Percentiles rank a stretch among this genome's conserved stretches.
These are phyloP conservation scores for Cardiocondyla obscurior DNA, from an alignment of 1,140 invertebrate species.

Conservation along the genomic window DNA sequence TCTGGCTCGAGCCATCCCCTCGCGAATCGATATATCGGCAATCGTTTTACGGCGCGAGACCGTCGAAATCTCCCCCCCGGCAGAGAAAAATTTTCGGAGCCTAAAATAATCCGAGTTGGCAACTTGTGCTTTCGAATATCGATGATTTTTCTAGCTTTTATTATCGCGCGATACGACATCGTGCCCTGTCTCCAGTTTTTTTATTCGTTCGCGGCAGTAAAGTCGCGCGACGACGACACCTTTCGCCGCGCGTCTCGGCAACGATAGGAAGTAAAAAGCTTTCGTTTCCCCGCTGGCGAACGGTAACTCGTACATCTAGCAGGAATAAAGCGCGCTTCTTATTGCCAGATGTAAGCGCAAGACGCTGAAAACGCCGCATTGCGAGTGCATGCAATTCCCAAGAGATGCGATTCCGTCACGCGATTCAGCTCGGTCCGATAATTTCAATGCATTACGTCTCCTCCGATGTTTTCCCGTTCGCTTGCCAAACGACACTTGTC, in stretches of 20 bases:
- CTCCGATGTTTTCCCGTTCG: not conserved
- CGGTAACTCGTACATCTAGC: not conserved
- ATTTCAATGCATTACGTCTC: not conserved
- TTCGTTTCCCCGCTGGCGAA: not conserved
- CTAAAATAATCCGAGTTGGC: conserved; percentile 2
- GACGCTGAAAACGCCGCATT: no score
- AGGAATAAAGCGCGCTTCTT: not conserved
- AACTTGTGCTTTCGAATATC: not conserved
- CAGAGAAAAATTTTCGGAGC: not conserved
- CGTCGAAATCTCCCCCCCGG: not conserved
- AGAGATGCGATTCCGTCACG: not conserved
- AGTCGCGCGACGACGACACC: not conserved
- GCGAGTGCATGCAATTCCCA: not conserved
- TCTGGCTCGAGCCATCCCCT: not conserved
- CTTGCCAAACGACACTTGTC: conserved; percentile 6
- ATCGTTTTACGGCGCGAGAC: not conserved
- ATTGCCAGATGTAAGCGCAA: not conserved
- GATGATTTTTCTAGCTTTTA: conserved; percentile 14
- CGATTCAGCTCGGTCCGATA: not conserved
- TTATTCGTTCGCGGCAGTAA: not conserved
- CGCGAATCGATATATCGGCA: not conserved
- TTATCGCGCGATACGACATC: not conserved
- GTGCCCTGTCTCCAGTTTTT: not conserved
- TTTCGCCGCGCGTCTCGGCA: not conserved
- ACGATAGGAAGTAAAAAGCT: not conserved